These are phyloP conservation scores for Piprites chloris DNA, from an alignment of 2,113 vertebrate species.

Conservation along the genomic window DNA sequence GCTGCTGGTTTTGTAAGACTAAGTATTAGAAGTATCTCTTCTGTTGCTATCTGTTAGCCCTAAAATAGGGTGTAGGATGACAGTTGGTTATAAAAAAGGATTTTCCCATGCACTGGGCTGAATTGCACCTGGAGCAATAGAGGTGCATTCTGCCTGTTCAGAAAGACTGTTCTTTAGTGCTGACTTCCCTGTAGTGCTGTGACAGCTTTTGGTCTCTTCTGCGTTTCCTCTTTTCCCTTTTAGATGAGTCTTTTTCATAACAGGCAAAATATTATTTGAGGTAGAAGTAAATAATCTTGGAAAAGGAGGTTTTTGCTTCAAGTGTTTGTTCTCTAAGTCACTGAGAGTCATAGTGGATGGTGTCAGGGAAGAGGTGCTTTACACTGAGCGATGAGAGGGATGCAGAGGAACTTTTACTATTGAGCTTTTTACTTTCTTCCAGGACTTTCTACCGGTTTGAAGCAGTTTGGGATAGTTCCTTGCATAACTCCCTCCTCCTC, in stretches of 20 bases:
- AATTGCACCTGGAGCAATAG: neutral
- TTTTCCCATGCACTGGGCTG: neutral
- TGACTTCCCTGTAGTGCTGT: neutral
- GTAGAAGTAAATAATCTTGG: neutral
- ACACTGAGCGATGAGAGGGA: neutral
- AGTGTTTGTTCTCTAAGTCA: neutral
- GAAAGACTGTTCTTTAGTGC: neutral
- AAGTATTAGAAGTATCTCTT: neutral
- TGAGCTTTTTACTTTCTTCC: neutral
- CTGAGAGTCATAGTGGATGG: neutral
- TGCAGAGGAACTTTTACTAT: neutral
- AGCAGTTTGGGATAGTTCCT: slow-evolving; percentile 97
- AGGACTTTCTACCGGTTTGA: slow-evolving; percentile 98
- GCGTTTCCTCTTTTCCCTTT: neutral
- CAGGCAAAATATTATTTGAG: neutral
- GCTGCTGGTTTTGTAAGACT: neutral
- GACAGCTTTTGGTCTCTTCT: neutral
- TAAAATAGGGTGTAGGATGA: neutral
- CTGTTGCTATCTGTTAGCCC: neutral
- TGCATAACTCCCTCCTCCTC: slow-evolving; percentile 96
- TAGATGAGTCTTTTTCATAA: neutral
- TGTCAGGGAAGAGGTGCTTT: neutral
- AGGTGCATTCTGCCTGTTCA: neutral
- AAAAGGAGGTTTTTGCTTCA: neutral
- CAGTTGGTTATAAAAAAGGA: neutral